Evolutionary conservation across 2,797 vertebrate genomes (phyloP).

Genomic region (Rhyacichthys aspro): DNA sequence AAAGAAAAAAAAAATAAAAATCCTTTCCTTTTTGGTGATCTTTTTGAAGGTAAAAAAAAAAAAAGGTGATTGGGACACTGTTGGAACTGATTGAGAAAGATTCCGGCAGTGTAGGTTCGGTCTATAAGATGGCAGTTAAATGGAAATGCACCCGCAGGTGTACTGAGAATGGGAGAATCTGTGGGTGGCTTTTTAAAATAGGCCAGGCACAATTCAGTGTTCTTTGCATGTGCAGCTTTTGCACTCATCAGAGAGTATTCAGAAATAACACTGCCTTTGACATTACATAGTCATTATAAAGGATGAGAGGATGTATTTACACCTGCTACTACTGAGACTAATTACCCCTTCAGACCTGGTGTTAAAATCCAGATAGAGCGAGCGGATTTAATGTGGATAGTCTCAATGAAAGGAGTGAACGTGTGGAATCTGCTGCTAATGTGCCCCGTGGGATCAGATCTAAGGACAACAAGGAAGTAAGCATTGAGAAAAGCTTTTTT

Average conservation of each 20-base stretch:
- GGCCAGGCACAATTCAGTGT: slow-evolving; percentile 46
- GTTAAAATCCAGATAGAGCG: too few relatives aligned
- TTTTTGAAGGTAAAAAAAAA: slow-evolving; percentile 9
- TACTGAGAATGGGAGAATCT: slow-evolving; percentile 37
- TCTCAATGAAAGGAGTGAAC: too few relatives aligned
- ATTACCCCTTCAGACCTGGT: too few relatives aligned
- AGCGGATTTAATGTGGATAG: too few relatives aligned
- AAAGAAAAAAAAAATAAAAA: too few relatives aligned
- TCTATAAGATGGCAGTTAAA: slow-evolving; percentile 32
- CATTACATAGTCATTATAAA: slow-evolving; percentile 22
- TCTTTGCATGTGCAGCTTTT: slow-evolving; percentile 37
- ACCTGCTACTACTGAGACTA: too few relatives aligned
- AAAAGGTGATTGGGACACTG: slow-evolving; percentile 24
- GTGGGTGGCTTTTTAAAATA: slow-evolving; percentile 66
- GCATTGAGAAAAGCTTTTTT: too few relatives aligned
- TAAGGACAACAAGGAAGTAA: too few relatives aligned
- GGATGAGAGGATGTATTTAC: too few relatives aligned
- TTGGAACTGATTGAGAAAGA: slow-evolving; percentile 32
- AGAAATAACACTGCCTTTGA: slow-evolving; percentile 27
- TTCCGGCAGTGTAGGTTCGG: slow-evolving; percentile 25
- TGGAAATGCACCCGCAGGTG: slow-evolving; percentile 40
- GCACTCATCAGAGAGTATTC: slow-evolving; percentile 17
- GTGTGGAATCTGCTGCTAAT: too few relatives aligned
- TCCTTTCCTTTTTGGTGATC: slow-evolving; percentile 17
- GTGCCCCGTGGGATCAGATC: too few relatives aligned